A percentile compares a stretch with the other conserved stretches of the same genome.
Conservation (phyloP, 1,140 invertebrate genomes). For the Leptinotarsa undecemlineata region DNA sequence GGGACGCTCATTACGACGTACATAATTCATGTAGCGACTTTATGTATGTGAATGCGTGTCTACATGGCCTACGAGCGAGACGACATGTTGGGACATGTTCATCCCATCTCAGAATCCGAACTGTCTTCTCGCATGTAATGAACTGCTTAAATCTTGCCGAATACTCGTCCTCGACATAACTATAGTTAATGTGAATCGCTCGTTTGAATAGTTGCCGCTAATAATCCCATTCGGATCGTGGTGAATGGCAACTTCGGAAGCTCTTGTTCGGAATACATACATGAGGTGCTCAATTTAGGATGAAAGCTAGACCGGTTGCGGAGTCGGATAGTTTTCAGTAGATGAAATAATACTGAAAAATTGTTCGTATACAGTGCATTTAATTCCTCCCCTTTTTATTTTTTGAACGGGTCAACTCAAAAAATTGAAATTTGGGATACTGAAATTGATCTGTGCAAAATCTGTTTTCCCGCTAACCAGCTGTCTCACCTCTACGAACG, state of each 20-base stretch:
- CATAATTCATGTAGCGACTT: background rate
- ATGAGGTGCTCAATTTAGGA: background rate
- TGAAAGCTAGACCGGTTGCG: background rate
- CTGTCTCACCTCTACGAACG: no score
- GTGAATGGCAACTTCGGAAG: background rate
- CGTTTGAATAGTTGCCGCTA: background rate
- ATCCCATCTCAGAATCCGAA: background rate
- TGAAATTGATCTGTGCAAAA: no score
- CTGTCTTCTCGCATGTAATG: conserved; percentile 3
- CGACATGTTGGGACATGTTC: conserved; percentile 4
- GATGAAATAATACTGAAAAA: no score
- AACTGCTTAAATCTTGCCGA: background rate
- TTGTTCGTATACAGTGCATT: no score
- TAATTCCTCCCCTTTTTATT: no score
- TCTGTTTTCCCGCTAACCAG: no score
- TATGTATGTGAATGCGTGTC: conserved; percentile 5
- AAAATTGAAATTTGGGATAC: no score
- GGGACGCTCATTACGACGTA: background rate
- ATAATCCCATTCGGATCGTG: background rate
- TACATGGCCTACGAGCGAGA: background rate
- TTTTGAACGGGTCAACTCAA: no score
- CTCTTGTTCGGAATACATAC: background rate
- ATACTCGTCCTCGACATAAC: background rate
- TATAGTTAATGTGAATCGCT: background rate
- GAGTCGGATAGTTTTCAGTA: no score